Evolutionary conservation across 2,888 invertebrate species (phyloP).

Genomic region (Ganaspis brasiliensis): DNA sequence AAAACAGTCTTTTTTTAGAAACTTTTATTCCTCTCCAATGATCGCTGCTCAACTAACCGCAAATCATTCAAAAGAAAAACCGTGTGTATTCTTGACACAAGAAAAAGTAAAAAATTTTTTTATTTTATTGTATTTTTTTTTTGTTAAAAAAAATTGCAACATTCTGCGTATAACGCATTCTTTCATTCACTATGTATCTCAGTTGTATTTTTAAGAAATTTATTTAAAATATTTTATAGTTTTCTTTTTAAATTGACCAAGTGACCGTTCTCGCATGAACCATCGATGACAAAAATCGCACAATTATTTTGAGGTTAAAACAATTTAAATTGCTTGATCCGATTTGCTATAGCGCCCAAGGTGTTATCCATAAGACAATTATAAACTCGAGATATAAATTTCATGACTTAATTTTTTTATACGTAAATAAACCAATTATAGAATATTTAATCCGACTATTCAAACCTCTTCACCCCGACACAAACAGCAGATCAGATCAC

Average conservation of each 20-base stretch:
- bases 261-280: neutral
- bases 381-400: neutral
- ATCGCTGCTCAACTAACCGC: too few species aligned
- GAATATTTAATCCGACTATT: neutral
- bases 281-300: neutral
- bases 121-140: neutral
- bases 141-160: neutral
- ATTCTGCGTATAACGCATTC: neutral
- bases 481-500: neutral
- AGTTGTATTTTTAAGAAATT: too few species aligned
- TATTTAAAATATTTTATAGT: neutral
- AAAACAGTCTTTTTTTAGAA: too few species aligned
- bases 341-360: neutral
- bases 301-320: neutral
- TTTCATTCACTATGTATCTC: neutral
- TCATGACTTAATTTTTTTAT: neutral
- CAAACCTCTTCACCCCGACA: neutral
- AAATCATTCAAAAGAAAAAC: too few species aligned
- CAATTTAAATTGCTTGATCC: too few species aligned
- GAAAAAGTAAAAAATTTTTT: too few species aligned
- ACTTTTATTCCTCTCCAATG: neutral
- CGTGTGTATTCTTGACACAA: too few species aligned
- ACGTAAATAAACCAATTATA: neutral
- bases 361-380: neutral
- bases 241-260: neutral